Evolutionary conservation across 2,888 invertebrate species (phyloP), one percentile per base, ranked within the genome.

Genomic region (Trachelus tabidus): DNA sequence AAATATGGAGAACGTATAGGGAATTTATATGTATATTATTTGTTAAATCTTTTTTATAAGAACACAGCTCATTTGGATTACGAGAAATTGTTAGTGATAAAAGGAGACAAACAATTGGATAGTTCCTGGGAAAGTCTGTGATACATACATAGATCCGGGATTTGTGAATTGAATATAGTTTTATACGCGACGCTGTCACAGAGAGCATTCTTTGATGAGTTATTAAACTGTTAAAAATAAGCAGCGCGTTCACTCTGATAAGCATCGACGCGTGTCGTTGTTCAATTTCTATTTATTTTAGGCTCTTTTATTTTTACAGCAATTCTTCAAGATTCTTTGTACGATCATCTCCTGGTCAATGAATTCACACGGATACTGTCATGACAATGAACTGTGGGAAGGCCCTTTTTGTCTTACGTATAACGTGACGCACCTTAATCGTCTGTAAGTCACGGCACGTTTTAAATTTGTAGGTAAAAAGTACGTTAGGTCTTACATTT

Each of bases 361-460:
- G 23, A 56, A 56, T 56, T 23, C 0, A 23, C 56, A 9, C 56
- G 56, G 23, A 56, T 56, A 56, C 56, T 56, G 56, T 15, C 71
- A 34, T 23, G 71, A 71, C 71, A 71, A 71, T 71, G 71, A 71
- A 71, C 71, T 71, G 12, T 23, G 34, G 71, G 71, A 71, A 31
- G 33, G 71, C 71, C 71, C 71, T 71, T 71, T 71, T 71, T 12
- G 71, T 71, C 23, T 71, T 71, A 9, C 71, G 71, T 71, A 34
- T 71, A 71, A 34, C 31, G 71, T 34, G 71, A 71, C 23, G 56
- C 56, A 15, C 23, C 56, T 56, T 23, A 56, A 56, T 6, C 56
- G 23, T 56, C 23, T 23, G 56, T 56, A 56, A 56, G 56, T 56
- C 56, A 23, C 56, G 23, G 56, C 56, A 56, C 23, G 56, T 23